Base-by-base conservation (phyloP, 2,113 vertebrate genomes). In the Xenopus tropicalis region DNA sequence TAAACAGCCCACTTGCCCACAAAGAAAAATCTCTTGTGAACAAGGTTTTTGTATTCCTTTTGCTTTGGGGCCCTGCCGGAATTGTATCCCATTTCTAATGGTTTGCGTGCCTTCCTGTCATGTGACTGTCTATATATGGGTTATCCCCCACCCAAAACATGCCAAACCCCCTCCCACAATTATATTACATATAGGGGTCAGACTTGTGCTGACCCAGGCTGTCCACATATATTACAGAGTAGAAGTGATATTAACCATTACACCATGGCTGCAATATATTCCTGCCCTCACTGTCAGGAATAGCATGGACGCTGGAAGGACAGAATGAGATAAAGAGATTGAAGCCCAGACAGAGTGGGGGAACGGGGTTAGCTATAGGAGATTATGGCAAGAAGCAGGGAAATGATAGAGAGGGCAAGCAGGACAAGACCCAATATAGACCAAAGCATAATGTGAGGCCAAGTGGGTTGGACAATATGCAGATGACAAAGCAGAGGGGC, bases 181-280 rank as follows among this genome's bases (percentile, higher is more conserved):
- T 51, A 66, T 65, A 48, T 48, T 23, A 51, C 64, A 51, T n/a
- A 14, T 22, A 46, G n/a, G n/a, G n/a, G n/a, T n/a, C n/a, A n/a
- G n/a, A 42, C 25, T 19, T 29, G 25, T 13, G 9, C 16, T 52
- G 14, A 16, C 3, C 48, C 10, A 52, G 52, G 16, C 52, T 54
- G 52, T n/a, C 19, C 16, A 48, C 13, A 54, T 54, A 54, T 17
- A 17, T 17, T 54, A 54, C 52, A 54, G 52, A 54, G 19, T 54
- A n/a, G 8, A 54, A 54, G 19, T 4, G 19, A 17, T 17, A 17
- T n/a, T n/a, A n/a, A 54, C 52, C 52, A 7, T 48, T n/a, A 54
- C 51, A 7, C 14, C 51, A 54, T 14, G 10, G 48, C 48, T 52
- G 8, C 48, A 52, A 14, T 54, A 17, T 54, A 54, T 10, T n/a